A percentile compares a stretch with the other conserved stretches of the same genome.
phyloP scores from a whole-genome alignment of 92 coral and sea anemone genomes.

The Palythoa grandis region DNA sequence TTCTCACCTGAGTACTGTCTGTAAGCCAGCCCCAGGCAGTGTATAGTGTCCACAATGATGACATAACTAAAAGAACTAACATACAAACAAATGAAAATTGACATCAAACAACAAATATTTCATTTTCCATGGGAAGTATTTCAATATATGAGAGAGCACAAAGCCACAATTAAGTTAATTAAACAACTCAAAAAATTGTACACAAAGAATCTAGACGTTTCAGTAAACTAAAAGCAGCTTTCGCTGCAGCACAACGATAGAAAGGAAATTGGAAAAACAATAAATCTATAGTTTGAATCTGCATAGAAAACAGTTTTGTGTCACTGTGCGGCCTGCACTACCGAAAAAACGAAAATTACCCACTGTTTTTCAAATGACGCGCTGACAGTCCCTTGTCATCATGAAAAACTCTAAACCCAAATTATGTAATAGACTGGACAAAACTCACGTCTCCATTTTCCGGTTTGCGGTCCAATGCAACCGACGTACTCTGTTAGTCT shows the following conservation, averaged over 20 bases:
- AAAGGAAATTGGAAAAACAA: too few relatives aligned
- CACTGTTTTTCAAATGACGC: neutral
- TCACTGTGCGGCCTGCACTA: too few relatives aligned
- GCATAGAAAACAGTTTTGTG: too few relatives aligned
- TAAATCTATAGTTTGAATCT: too few relatives aligned
- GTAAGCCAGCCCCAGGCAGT: slow-evolving; percentile 93
- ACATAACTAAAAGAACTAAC: slow-evolving; percentile 74
- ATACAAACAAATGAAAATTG: neutral
- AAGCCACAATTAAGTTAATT: too few relatives aligned
- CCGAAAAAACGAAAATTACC: neutral
- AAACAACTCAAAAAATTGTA: too few relatives aligned
- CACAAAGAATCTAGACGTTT: too few relatives aligned
- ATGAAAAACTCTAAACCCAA: neutral
- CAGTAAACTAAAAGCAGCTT: too few relatives aligned
- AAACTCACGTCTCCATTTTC: slow-evolving; percentile 89
- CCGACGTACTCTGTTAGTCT: slow-evolving; percentile 91
- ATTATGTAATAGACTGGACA: neutral
- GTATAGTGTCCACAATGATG: slow-evolving; percentile 73
- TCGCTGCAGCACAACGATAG: too few relatives aligned
- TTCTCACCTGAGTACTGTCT: slow-evolving; percentile 78
- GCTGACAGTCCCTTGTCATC: neutral
- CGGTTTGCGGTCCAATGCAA: slow-evolving; percentile 81
- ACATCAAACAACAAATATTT: too few relatives aligned
- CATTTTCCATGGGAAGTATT: too few relatives aligned
- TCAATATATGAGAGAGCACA: too few relatives aligned